phyloP scores from a whole-genome alignment of 1,140 invertebrate genomes.

The Neodiprion virginianus region DNA sequence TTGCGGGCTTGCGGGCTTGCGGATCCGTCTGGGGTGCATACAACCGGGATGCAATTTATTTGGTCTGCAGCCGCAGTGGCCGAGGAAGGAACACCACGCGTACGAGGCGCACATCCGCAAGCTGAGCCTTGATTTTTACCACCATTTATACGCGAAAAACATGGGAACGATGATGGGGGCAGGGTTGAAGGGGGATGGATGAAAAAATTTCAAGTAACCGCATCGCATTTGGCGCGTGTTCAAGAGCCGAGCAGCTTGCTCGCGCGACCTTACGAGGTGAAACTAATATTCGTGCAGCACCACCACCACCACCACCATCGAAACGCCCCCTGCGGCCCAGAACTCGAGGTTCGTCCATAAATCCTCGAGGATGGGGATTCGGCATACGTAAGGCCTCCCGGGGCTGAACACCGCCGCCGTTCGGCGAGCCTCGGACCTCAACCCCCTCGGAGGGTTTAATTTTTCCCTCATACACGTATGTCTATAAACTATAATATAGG shows the following conservation, averaged over 20 bases:
- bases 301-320: not conserved
- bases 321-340: not conserved
- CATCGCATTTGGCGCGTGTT: slow-evolving; percentile 41
- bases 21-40: too few species aligned
- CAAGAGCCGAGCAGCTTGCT: slow-evolving; percentile 24
- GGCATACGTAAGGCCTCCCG: slow-evolving; percentile 6
- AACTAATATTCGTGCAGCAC: not conserved
- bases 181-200: slow-evolving; percentile 19
- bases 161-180: slow-evolving; percentile 1
- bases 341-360: not conserved
- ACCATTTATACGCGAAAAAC: slow-evolving; percentile 33
- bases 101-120: too few species aligned
- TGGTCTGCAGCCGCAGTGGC: too few species aligned
- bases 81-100: too few species aligned
- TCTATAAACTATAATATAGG: too few species aligned
- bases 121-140: slow-evolving; percentile 28
- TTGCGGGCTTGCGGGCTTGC: too few species aligned
- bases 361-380: slow-evolving; percentile 4
- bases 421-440: too few species aligned
- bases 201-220: slow-evolving; percentile 30
- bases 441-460: too few species aligned
- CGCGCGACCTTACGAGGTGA: slow-evolving; percentile 3
- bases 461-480: too few species aligned
- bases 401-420: not conserved
- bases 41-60: too few species aligned